Conservation (phyloP, 2,113 vertebrate species). For the Passer domesticus region DNA sequence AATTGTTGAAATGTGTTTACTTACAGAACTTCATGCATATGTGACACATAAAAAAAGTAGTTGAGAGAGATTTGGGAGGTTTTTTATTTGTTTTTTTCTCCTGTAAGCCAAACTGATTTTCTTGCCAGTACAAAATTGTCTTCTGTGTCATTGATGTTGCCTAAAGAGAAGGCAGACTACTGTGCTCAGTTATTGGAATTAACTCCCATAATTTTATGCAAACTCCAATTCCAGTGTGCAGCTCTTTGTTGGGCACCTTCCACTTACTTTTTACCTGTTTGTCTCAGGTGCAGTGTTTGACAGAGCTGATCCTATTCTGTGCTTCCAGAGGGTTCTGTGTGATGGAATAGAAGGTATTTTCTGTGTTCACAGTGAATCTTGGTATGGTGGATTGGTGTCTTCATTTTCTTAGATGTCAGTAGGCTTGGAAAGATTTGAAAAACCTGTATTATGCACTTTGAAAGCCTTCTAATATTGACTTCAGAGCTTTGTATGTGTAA, state of each 20-base stretch:
- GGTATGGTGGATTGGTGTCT: background rate
- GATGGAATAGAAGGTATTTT: background rate
- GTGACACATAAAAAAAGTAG: background rate
- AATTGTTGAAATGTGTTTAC: background rate
- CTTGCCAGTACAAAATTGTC: background rate
- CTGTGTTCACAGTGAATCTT: background rate
- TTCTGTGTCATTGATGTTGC: background rate
- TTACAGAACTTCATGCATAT: background rate
- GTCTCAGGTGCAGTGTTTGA: background rate
- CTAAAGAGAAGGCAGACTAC: background rate
- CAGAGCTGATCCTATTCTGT: background rate
- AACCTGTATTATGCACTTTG: background rate
- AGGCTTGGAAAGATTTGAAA: background rate
- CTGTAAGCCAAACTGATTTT: background rate
- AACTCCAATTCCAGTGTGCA: background rate
- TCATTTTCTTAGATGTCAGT: background rate
- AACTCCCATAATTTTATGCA: background rate
- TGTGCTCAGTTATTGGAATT: background rate
- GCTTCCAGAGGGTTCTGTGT: background rate
- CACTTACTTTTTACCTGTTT: rapidly evolving
- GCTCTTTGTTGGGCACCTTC: background rate
- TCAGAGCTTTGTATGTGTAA: background rate
- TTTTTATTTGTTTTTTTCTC: background rate
- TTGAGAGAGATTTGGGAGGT: background rate
- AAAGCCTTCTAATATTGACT: background rate